These are phyloP conservation scores for Pempheris klunzingeri DNA, from an alignment of 2,797 vertebrate species.

Conservation along the genomic window DNA sequence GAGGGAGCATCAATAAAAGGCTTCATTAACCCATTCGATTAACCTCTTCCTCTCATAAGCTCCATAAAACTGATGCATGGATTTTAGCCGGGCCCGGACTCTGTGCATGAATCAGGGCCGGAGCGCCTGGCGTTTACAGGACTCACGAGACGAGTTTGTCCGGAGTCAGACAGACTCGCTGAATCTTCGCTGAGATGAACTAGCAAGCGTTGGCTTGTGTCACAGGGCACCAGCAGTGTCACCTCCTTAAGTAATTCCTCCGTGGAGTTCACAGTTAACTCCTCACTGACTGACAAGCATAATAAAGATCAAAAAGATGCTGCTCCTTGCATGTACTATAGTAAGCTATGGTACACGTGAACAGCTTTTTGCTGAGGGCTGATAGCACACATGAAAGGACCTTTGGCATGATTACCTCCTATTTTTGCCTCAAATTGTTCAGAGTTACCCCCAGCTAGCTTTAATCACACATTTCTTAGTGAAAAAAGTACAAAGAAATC, in stretches of 20 bases:
- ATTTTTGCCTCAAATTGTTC: conserved; percentile 6
- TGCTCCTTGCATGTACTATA: not conserved
- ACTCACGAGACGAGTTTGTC: conserved; percentile 7
- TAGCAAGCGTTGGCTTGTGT: conserved; percentile 16
- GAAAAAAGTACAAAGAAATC: not conserved
- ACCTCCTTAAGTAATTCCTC: conserved; percentile 26
- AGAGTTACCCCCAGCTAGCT: conserved; percentile 16
- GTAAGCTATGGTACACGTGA: not conserved
- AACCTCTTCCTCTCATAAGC: conserved; percentile 76
- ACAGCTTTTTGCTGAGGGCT: conserved; percentile 28
- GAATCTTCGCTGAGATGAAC: conserved; percentile 6
- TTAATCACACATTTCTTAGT: conserved; percentile 40
- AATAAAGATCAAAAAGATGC: conserved; percentile 22
- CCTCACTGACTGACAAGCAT: not conserved
- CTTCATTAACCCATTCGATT: conserved; percentile 81
- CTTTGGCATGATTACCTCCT: conserved; percentile 4
- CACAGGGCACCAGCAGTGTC: conserved; percentile 13
- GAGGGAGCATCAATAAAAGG: conserved; percentile 78
- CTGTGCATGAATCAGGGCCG: conserved; percentile 51
- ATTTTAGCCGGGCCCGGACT: conserved; percentile 31
- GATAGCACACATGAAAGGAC: conserved; percentile 26
- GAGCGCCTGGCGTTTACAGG: conserved; percentile 39
- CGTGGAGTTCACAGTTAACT: conserved; percentile 13
- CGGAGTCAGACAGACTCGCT: conserved; percentile 1
- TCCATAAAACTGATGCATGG: conserved; percentile 66